Percentiles rank a stretch among this genome's conserved stretches.
These are phyloP conservation scores for Pardalotus punctatus DNA, from an alignment of 2,113 vertebrate species.

Conservation along the genomic window DNA sequence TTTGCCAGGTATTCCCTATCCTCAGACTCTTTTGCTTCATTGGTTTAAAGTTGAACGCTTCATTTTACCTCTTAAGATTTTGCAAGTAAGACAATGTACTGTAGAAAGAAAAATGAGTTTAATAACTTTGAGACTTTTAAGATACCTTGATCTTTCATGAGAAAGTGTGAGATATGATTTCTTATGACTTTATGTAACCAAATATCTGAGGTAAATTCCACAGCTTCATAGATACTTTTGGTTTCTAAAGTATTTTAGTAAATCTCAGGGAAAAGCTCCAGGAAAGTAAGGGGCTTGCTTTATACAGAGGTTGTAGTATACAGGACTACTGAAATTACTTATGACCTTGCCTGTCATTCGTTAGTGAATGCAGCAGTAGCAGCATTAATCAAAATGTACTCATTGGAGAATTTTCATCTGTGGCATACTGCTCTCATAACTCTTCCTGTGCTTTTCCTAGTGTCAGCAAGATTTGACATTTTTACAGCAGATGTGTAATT, in stretches of 20 bases:
- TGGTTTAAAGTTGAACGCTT: neutral
- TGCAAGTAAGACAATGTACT: neutral
- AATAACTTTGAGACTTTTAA: neutral
- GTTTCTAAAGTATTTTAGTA: neutral
- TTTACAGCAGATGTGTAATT: constrained; percentile 31
- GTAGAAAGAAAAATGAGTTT: neutral
- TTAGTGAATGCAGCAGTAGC: neutral
- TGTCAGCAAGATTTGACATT: constrained; percentile 13
- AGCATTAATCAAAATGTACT: constrained; percentile 1
- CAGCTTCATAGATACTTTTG: neutral
- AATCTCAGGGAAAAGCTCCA: neutral
- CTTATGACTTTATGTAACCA: neutral
- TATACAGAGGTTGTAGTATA: neutral
- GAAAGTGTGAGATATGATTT: neutral
- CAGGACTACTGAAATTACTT: neutral
- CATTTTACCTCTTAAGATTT: neutral
- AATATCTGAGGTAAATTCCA: neutral
- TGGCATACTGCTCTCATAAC: neutral
- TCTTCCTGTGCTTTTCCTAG: neutral
- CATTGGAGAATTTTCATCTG: neutral
- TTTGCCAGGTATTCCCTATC: neutral
- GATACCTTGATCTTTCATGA: neutral
- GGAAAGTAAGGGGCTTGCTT: neutral
- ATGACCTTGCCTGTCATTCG: constrained; percentile 16
- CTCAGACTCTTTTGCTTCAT: neutral